Evolutionary conservation across 1,140 invertebrate genomes (phyloP), one percentile per base, ranked within the genome.

Genomic region (Aphelenchoides besseyi): DNA sequence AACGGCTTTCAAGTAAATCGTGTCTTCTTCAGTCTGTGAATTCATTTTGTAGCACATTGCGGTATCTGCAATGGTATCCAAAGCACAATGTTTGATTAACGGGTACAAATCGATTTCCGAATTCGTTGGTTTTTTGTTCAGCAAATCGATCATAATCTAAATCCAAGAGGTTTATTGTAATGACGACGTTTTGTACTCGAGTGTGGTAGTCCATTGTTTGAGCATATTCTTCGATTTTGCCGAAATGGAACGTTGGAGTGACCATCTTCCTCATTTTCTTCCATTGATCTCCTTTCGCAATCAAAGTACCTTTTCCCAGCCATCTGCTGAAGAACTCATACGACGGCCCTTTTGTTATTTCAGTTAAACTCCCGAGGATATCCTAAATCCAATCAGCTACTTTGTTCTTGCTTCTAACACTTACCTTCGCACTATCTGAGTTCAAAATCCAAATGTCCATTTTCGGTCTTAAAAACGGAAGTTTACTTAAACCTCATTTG

Each of bases 11-110:
- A 33, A 5, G 55, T 59, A 59, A 28, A 8, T 12, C 26, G 5
- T 5, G 18, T 59, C 55, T 5, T 18, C 5, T 5, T 59, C 55
- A 5, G 18, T 8, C 23, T 59, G 55, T 8, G 55, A 5, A 29
- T 59, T 59, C 18, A 59, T 8, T 5, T 18, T 8, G 18, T 8
- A 8, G 5, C 26, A 5, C 55, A 59, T 59, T 23, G 55, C 18
- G 5, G 55, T 59, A 23, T 59, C 55, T 59, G 55, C 55, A 59
- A 59, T 59, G 18, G 23, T 59, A 23, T 59, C 55, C 18, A 59
- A 33, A 59, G 55, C 55, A 23, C 55, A 59, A 33, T 8, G 55
- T 23, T 59, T 59, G 5, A 59, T 59, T 5, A 8, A 28, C 5
- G 5, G 5, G 55, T 59, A 59, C 55, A 59, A 8, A 33, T 59